Percentiles rank a stretch among this genome's conserved stretches.
Evolutionary conservation across 2,888 invertebrate species (phyloP).

Genomic region (Amaurobius ferox): DNA sequence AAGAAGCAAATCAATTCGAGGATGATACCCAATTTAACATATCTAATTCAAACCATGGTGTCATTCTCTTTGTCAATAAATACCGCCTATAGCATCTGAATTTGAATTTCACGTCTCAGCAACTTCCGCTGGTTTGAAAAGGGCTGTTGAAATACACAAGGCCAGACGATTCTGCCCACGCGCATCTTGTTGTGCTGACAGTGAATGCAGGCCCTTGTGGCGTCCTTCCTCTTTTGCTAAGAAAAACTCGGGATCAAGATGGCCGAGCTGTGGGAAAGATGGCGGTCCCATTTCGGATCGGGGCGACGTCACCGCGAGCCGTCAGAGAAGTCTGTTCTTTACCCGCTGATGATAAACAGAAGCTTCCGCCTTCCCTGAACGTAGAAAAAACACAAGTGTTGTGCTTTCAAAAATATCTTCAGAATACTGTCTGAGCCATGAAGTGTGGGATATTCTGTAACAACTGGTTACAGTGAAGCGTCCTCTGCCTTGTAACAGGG

Average conservation of each 20-base stretch:
- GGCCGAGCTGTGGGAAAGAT: slow-evolving; percentile 26
- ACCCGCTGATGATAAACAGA: slow-evolving; percentile 46
- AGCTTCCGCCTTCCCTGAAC: slow-evolving; percentile 7
- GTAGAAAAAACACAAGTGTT: no score
- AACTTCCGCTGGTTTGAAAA: background rate
- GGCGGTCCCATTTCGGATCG: background rate
- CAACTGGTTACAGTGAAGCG: no score
- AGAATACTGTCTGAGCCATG: no score
- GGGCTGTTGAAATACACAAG: background rate
- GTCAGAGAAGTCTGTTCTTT: background rate
- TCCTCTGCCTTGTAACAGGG: no score
- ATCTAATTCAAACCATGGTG: no score
- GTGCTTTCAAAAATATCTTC: no score
- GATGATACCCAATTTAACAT: no score
- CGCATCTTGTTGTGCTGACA: slow-evolving; percentile 13
- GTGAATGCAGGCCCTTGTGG: slow-evolving; percentile 30
- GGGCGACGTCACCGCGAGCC: slow-evolving; percentile 26
- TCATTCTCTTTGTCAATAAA: background rate
- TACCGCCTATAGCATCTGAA: background rate
- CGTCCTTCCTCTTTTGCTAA: background rate
- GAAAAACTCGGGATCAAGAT: background rate
- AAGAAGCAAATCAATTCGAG: no score
- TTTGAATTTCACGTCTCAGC: background rate
- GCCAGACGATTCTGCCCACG: slow-evolving; percentile 10
- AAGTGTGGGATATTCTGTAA: no score